phyloP scores from a whole-genome alignment of 2,113 vertebrate genomes.

The Entelurus aequoreus region DNA sequence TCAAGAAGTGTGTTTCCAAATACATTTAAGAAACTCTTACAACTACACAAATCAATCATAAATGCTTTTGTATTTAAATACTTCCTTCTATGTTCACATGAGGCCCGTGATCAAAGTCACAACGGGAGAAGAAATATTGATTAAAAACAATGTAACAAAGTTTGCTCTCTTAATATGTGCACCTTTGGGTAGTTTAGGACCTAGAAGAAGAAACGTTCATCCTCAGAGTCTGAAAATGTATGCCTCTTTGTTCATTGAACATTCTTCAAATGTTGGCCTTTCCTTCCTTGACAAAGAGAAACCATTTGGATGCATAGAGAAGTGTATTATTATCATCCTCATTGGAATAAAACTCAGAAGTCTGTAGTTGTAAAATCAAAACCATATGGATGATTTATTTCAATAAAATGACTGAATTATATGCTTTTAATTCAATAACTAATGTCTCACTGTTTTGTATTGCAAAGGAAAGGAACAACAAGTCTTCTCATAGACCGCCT shows the following conservation, averaged over 20 bases:
- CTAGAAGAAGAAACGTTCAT: not conserved
- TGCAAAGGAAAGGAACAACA: slow-evolving; percentile 66
- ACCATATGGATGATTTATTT: slow-evolving; percentile 72
- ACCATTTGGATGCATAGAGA: slow-evolving; percentile 5
- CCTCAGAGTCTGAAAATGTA: not conserved
- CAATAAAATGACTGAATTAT: slow-evolving; percentile 70
- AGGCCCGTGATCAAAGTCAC: too few species aligned
- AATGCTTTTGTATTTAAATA: not conserved
- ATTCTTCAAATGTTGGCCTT: not conserved
- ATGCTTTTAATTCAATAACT: slow-evolving; percentile 70
- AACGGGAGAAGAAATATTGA: too few species aligned
- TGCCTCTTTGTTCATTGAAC: not conserved
- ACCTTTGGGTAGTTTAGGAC: not conserved
- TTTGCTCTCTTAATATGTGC: not conserved
- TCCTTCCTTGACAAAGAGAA: not conserved
- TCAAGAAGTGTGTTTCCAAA: too few species aligned
- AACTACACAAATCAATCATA: too few species aligned
- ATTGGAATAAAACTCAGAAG: slow-evolving; percentile 48
- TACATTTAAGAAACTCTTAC: too few species aligned
- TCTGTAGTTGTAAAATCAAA: slow-evolving; percentile 58
- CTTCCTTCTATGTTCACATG: too few species aligned
- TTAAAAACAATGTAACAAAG: too few species aligned
- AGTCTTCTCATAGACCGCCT: slow-evolving; percentile 69
- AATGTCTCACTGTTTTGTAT: slow-evolving; percentile 72
- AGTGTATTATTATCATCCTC: slow-evolving; percentile 17